Conservation (phyloP, 1,140 invertebrate genomes). For the Pteromalus puparum region DNA sequence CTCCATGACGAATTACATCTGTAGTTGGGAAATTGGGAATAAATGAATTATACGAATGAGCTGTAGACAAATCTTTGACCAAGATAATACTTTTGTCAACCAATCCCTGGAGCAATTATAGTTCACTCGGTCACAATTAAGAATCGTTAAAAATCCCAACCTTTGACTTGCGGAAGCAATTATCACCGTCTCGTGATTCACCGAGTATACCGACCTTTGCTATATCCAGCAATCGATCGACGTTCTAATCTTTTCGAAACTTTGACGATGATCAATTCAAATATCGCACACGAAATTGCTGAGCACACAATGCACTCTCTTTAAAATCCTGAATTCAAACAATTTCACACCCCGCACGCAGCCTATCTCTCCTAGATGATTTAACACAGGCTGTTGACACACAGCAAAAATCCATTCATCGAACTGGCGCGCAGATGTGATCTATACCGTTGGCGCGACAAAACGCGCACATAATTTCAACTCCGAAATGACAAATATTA, state of each 20-base stretch:
- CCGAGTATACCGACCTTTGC: too few species aligned
- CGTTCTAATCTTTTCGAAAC: not conserved
- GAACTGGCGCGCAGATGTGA: not conserved
- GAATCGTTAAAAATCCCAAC: too few species aligned
- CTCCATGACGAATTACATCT: not conserved
- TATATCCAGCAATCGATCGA: too few species aligned
- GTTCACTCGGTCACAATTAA: too few species aligned
- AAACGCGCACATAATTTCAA: constrained; percentile 26
- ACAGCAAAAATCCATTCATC: constrained; percentile 6
- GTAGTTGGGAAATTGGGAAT: not conserved
- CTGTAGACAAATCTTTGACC: too few species aligned
- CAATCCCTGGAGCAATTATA: too few species aligned
- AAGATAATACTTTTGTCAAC: too few species aligned
- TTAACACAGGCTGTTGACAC: not conserved
- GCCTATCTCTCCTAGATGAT: not conserved
- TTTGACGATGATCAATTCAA: not conserved
- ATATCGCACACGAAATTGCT: not conserved
- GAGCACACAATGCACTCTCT: not conserved
- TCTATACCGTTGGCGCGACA: constrained; percentile 24
- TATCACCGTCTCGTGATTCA: too few species aligned
- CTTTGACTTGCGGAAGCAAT: too few species aligned
- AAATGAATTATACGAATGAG: too few species aligned
- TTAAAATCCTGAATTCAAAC: not conserved
- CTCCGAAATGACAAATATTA: constrained; percentile 49
- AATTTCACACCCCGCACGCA: not conserved